Evolutionary conservation across 2,113 vertebrate genomes (phyloP).

Genomic region (Nycticorax nycticorax): DNA sequence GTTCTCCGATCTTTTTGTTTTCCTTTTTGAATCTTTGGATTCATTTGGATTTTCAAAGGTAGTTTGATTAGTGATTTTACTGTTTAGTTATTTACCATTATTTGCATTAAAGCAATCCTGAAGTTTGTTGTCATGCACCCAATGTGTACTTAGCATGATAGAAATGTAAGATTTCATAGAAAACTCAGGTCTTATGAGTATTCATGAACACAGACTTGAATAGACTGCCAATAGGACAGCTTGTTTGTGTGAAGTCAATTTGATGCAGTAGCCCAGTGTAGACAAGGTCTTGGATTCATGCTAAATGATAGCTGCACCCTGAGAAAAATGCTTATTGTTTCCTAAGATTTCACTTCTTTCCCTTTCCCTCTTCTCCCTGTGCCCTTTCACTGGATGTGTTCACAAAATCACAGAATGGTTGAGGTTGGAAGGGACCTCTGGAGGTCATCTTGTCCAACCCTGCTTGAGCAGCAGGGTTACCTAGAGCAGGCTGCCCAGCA

Average conservation of each 20-base stretch:
- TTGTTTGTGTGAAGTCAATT: background rate
- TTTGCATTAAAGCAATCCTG: background rate
- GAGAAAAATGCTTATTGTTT: background rate
- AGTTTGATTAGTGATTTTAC: background rate
- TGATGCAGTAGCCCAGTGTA: background rate
- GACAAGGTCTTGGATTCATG: background rate
- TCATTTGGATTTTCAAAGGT: background rate
- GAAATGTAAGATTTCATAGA: background rate
- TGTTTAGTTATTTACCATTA: background rate
- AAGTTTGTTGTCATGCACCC: background rate
- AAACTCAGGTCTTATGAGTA: fast-evolving
- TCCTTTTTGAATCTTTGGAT: background rate
- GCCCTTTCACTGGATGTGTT: background rate
- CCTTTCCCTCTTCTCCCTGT: background rate
- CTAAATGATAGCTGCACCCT: background rate
- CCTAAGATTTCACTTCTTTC: background rate
- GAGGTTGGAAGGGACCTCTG: background rate
- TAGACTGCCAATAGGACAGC: background rate
- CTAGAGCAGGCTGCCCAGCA: background rate
- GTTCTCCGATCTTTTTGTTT: background rate
- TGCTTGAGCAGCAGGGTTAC: background rate
- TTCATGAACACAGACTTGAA: background rate
- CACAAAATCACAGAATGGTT: background rate
- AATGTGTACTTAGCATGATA: background rate
- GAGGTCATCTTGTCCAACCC: background rate